Conservation (phyloP, 2,888 invertebrate species). For the Neoascia interrupta region DNA sequence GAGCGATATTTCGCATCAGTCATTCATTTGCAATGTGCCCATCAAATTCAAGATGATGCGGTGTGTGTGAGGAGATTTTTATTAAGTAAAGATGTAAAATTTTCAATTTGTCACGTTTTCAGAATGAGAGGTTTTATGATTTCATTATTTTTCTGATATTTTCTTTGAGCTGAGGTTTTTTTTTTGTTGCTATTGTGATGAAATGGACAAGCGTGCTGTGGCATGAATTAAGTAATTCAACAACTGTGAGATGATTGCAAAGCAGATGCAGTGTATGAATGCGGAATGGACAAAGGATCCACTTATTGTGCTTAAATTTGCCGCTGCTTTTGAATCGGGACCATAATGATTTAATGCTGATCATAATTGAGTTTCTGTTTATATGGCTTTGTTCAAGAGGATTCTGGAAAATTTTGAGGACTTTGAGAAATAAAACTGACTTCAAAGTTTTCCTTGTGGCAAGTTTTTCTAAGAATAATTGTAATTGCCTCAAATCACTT, state of each 20-base stretch:
- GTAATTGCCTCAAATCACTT: too few species aligned
- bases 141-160: background rate
- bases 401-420: too few species aligned
- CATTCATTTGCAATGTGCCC: background rate
- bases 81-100: background rate
- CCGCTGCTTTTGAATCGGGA: too few species aligned
- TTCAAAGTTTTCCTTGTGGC: too few species aligned
- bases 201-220: slow-evolving; percentile 12
- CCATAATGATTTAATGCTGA: too few species aligned
- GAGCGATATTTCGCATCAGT: background rate
- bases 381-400: too few species aligned
- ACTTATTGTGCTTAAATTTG: too few species aligned
- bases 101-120: slow-evolving; percentile 23
- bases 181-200: background rate
- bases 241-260: background rate
- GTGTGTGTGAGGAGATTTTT: background rate
- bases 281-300: too few species aligned
- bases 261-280: background rate
- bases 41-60: background rate
- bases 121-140: background rate
- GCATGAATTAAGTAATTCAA: slow-evolving; percentile 17
- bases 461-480: too few species aligned
- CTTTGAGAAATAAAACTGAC: too few species aligned
- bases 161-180: background rate
- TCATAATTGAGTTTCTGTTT: too few species aligned